phyloP scores from a whole-genome alignment of 1,140 invertebrate species.

The Drosophila triauraria region DNA sequence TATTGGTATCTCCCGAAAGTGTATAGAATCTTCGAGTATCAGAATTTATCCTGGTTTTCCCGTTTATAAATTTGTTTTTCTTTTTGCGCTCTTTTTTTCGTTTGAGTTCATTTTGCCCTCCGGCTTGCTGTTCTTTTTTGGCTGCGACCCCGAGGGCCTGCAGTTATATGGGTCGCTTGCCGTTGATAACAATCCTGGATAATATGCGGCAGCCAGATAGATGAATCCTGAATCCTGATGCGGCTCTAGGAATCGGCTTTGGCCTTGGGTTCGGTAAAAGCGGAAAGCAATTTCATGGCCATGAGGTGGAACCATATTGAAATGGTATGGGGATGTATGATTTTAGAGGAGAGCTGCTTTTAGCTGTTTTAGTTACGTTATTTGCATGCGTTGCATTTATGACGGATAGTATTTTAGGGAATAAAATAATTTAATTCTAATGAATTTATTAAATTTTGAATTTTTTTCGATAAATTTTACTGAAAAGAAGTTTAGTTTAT shows the following conservation, averaged over 20 bases:
- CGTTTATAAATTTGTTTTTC: slow-evolving; percentile 64
- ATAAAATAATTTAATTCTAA: neutral
- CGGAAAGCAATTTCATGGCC: slow-evolving; percentile 77
- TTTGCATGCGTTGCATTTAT: slow-evolving; percentile 23
- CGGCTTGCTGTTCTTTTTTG: slow-evolving; percentile 40
- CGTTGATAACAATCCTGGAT: slow-evolving; percentile 68
- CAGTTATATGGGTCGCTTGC: slow-evolving; percentile 80
- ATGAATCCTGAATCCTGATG: slow-evolving; percentile 36
- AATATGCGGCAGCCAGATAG: slow-evolving; percentile 50
- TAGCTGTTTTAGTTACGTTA: slow-evolving; percentile 12
- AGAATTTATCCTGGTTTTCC: neutral
- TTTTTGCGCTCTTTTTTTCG: slow-evolving; percentile 49
- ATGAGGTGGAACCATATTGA: slow-evolving; percentile 67
- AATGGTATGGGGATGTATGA: slow-evolving; percentile 17
- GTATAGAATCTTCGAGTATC: neutral
- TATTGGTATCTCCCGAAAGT: neutral
- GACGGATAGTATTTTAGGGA: neutral
- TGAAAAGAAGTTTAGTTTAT: no score
- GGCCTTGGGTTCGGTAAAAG: slow-evolving; percentile 16
- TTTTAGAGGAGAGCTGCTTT: neutral
- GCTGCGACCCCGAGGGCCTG: slow-evolving; percentile 32
- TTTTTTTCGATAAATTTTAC: no score
- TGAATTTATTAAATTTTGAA: neutral
- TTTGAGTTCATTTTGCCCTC: slow-evolving; percentile 73
- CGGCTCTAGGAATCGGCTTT: slow-evolving; percentile 39